These are phyloP conservation scores for Ctenosaura bakeri DNA, from an alignment of 2,797 vertebrate species.

Conservation along the genomic window DNA sequence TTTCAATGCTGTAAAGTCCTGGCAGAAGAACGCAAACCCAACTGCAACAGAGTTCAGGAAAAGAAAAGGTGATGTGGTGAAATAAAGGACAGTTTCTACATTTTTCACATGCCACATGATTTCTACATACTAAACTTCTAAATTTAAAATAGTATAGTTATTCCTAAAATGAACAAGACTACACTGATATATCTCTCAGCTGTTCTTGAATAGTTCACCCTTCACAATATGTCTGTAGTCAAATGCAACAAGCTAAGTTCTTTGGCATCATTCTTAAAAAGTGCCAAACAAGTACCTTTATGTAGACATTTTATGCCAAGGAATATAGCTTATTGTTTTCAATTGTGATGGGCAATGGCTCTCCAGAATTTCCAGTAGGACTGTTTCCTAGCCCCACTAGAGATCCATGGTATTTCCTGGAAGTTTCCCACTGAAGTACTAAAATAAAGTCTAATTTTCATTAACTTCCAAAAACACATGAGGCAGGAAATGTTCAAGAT, in stretches of 20 bases:
- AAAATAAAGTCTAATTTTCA: too few species aligned
- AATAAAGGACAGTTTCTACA: neutral
- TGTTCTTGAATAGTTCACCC: neutral
- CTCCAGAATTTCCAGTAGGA: too few species aligned
- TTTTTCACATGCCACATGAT: neutral
- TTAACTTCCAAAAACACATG: too few species aligned
- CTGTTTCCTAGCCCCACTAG: too few species aligned
- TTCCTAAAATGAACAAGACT: neutral
- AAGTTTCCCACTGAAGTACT: too few species aligned
- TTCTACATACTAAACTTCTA: neutral
- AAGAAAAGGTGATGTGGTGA: neutral
- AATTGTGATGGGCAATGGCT: too few species aligned
- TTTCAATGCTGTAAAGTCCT: neutral
- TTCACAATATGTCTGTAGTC: neutral
- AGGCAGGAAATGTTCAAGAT: too few species aligned
- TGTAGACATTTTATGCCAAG: neutral
- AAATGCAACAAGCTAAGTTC: neutral
- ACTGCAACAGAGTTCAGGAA: neutral
- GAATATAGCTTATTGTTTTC: too few species aligned
- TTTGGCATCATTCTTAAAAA: neutral
- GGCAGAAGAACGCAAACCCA: neutral
- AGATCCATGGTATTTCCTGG: too few species aligned
- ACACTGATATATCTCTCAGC: neutral
- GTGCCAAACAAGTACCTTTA: neutral
- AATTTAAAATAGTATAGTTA: neutral